phyloP scores from a whole-genome alignment of 2,888 invertebrate species.

The Lacanobia oleracea region DNA sequence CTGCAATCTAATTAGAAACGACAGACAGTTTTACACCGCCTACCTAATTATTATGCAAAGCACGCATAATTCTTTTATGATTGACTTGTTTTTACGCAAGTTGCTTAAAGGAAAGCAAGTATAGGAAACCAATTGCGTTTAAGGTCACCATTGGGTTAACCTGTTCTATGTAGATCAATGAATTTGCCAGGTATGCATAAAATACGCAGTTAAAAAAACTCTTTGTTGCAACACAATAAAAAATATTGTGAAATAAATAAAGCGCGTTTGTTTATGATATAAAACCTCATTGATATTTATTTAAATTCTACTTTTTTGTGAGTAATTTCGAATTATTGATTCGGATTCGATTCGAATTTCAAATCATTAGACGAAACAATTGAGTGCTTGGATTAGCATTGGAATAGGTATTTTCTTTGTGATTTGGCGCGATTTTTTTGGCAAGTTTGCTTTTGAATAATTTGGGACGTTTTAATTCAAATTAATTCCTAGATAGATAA shows the following conservation, averaged over 20 bases:
- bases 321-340: neutral
- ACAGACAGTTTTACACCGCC: conserved; percentile 31
- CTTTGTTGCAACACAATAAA: neutral
- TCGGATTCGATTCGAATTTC: conserved; percentile 5
- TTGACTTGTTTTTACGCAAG: conserved; percentile 73
- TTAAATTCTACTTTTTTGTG: neutral
- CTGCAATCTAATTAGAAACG: conserved; percentile 27
- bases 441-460: too few species aligned
- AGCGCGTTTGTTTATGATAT: neutral
- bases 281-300: conserved; percentile 5
- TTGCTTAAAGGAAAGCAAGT: conserved; percentile 76
- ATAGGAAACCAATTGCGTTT: conserved; percentile 75
- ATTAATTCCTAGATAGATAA: too few species aligned
- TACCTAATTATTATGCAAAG: conserved; percentile 58
- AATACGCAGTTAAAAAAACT: conserved; percentile 16
- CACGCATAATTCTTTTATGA: conserved; percentile 43
- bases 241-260: neutral
- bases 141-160: conserved; percentile 75
- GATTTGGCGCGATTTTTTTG: neutral
- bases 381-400: neutral
- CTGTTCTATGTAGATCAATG: conserved; percentile 69
- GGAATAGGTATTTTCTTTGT: neutral
- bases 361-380: conserved; percentile 10
- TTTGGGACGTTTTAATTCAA: too few species aligned
- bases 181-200: conserved; percentile 46